Evolutionary conservation across 2,888 invertebrate species (phyloP).

Genomic region (Sisyra terminalis): DNA sequence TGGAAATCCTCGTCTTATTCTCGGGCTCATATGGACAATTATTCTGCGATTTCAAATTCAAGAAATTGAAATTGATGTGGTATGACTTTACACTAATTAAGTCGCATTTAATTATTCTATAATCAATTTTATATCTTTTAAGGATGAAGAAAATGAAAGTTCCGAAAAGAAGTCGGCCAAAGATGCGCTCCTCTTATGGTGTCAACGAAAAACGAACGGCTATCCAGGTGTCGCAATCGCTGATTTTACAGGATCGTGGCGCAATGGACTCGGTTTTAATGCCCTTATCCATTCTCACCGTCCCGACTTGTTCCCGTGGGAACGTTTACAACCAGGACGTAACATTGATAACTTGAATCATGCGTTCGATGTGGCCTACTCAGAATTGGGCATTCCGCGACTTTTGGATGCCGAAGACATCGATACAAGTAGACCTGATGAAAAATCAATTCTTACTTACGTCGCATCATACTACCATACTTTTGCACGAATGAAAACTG

Average conservation of each 20-base stretch:
- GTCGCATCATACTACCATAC: slow-evolving; percentile 99
- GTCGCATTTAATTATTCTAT: not conserved
- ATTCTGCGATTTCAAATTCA: slow-evolving; percentile 98
- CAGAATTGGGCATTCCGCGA: slow-evolving; percentile 81
- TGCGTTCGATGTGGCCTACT: slow-evolving; percentile 90
- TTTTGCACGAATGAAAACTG: slow-evolving; percentile 97
- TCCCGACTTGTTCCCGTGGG: slow-evolving; percentile 87
- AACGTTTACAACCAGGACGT: slow-evolving; percentile 57
- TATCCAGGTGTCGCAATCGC: slow-evolving; percentile 79
- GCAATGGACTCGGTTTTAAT: slow-evolving; percentile 93
- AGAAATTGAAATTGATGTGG: slow-evolving; percentile 94
- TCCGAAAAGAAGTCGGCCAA: slow-evolving; percentile 98
- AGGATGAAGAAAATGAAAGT: slow-evolving; percentile 92
- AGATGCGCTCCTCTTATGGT: slow-evolving; percentile 95
- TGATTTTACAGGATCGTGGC: slow-evolving; percentile 88
- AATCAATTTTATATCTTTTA: slow-evolving; percentile 10
- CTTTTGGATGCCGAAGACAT: slow-evolving; percentile 95
- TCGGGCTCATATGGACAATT: slow-evolving; percentile 98
- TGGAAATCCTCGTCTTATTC: slow-evolving; percentile 89
- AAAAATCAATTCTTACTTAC: slow-evolving; percentile 97
- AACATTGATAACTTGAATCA: slow-evolving; percentile 94
- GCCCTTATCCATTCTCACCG: slow-evolving; percentile 96
- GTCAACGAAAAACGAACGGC: slow-evolving; percentile 93
- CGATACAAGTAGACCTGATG: slow-evolving; percentile 86
- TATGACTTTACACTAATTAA: slow-evolving; percentile 28